phyloP scores from a whole-genome alignment of 2,797 vertebrate species.

The Melopsittacus undulatus region DNA sequence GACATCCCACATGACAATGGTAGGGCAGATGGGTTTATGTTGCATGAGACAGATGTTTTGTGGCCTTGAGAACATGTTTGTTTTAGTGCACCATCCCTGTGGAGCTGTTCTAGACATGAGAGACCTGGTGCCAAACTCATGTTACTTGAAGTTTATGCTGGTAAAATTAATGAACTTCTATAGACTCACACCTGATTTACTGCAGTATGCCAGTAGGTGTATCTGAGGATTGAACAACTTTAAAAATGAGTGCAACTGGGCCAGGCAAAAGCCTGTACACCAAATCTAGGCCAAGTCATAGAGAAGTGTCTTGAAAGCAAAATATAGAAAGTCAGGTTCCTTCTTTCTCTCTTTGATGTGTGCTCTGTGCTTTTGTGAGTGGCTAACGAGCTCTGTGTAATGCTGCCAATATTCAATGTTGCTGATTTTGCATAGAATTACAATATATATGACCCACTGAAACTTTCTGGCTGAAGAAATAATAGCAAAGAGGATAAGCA shows the following conservation, averaged over 20 bases:
- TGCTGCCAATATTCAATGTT: constrained; percentile 31
- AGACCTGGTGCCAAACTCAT: neutral
- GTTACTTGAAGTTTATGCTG: accelerated
- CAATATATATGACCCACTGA: neutral
- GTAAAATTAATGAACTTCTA: neutral
- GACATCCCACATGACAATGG: neutral
- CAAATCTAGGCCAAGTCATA: constrained; percentile 54
- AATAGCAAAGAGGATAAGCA: constrained; percentile 23
- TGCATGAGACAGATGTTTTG: neutral
- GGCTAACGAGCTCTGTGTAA: constrained; percentile 46
- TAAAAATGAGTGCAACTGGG: constrained; percentile 8
- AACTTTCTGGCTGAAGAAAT: constrained; percentile 23
- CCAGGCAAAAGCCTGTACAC: neutral
- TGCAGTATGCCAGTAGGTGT: neutral
- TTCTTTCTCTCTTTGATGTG: constrained; percentile 56
- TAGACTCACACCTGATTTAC: neutral
- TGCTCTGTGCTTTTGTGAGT: constrained; percentile 49
- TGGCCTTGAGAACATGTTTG: neutral
- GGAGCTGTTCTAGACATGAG: neutral
- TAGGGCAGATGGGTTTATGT: neutral
- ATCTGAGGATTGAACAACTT: neutral
- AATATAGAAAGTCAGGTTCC: constrained; percentile 24
- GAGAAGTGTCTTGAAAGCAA: neutral
- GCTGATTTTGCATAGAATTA: constrained; percentile 54
- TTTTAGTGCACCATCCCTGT: neutral